Evolutionary conservation across 1,140 invertebrate genomes (phyloP).

Genomic region (Meloidogyne hapla): DNA sequence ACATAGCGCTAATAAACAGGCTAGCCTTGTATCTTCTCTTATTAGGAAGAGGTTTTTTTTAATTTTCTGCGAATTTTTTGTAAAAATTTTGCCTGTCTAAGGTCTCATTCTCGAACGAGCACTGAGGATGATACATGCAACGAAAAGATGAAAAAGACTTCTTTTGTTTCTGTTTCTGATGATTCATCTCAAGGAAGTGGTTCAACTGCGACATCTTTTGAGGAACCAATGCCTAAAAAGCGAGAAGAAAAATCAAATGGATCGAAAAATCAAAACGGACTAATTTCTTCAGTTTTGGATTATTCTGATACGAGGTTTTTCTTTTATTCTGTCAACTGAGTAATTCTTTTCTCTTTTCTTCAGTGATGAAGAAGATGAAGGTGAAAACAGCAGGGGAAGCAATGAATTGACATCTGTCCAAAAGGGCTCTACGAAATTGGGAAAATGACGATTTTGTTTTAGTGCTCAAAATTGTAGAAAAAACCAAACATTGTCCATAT

Average conservation of each 20-base stretch:
- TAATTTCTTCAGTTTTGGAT: conserved; percentile 3
- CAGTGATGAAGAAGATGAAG: not conserved
- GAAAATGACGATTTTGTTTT: not conserved
- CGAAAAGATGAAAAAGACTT: not conserved
- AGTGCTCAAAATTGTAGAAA: no score
- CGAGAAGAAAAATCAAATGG: not conserved
- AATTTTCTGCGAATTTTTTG: not conserved
- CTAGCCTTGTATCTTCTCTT: conserved; percentile 5
- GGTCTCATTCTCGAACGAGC: not conserved
- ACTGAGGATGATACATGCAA: not conserved
- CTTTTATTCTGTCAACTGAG: not conserved
- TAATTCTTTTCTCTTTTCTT: not conserved
- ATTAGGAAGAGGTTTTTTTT: conserved; percentile 23
- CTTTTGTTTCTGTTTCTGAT: not conserved
- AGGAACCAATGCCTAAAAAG: not conserved
- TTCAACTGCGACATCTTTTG: not conserved
- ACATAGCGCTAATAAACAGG: conserved; percentile 5
- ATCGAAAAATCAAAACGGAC: not conserved
- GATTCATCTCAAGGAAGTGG: not conserved
- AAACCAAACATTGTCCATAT: no score
- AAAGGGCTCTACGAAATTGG: not conserved
- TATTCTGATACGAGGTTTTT: conserved; percentile 5
- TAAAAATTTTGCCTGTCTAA: not conserved
- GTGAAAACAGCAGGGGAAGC: not conserved
- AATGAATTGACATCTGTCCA: not conserved